Evolutionary conservation across 2,888 invertebrate genomes (phyloP).

Genomic region (Auanema freiburgensis): DNA sequence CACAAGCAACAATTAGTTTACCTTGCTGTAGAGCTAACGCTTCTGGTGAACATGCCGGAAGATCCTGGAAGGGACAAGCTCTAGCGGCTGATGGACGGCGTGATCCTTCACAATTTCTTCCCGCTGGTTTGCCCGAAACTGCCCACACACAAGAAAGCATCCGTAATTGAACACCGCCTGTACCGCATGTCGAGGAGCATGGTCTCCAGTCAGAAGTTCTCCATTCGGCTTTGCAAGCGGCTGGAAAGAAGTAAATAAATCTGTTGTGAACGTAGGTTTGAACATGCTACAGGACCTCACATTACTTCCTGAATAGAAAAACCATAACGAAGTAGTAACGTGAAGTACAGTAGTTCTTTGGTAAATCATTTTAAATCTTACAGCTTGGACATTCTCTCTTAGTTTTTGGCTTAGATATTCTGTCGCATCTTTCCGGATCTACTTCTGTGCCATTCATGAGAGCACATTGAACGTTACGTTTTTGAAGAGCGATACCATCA

Average conservation of each 20-base stretch:
- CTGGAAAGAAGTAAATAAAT: slow-evolving; percentile 26
- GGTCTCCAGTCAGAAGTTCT: slow-evolving; percentile 88
- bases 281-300: not conserved
- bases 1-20: slow-evolving; percentile 4
- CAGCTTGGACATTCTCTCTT: slow-evolving; percentile 80
- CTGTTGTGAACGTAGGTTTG: not conserved
- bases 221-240: slow-evolving; percentile 76
- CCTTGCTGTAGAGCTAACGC: slow-evolving; percentile 36
- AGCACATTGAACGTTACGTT: slow-evolving; percentile 74
- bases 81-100: slow-evolving; percentile 55
- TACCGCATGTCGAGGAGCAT: slow-evolving; percentile 82
- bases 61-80: slow-evolving; percentile 46
- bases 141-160: slow-evolving; percentile 91
- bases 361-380: slow-evolving; percentile 22
- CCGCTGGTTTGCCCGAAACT: slow-evolving; percentile 80
- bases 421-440: slow-evolving; percentile 74
- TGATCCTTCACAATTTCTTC: slow-evolving; percentile 75
- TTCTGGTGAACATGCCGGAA: slow-evolving; percentile 40
- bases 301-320: not conserved
- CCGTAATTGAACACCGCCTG: slow-evolving; percentile 82
- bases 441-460: slow-evolving; percentile 68
- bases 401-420: slow-evolving; percentile 76
- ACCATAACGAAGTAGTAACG: not conserved
- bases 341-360: not conserved
- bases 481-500: slow-evolving; percentile 78